These are phyloP conservation scores for Leucopsar rothschildi DNA, from an alignment of 2,113 vertebrate genomes.

Conservation along the genomic window DNA sequence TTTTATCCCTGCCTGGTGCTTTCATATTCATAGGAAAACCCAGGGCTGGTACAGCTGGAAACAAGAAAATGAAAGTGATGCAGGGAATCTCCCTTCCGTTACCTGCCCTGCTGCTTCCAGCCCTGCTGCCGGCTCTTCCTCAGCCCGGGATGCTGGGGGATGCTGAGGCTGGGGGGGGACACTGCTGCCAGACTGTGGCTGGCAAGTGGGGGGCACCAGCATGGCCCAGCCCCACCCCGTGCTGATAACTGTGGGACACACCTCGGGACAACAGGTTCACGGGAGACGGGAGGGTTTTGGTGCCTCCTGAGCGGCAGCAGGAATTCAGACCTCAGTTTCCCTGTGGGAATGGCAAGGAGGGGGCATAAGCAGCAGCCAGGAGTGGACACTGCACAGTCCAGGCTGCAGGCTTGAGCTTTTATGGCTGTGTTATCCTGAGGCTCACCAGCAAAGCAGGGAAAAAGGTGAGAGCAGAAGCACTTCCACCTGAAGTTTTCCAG, in stretches of 20 bases:
- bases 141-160: fast-evolving
- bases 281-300: fast-evolving
- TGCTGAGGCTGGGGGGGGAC: not conserved
- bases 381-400: fast-evolving
- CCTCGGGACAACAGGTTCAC: not conserved
- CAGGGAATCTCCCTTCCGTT: not conserved
- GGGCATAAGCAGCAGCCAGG: not conserved
- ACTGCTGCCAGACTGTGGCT: fast-evolving
- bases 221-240: fast-evolving
- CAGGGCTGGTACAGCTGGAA: not conserved
- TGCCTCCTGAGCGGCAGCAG: fast-evolving
- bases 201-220: fast-evolving
- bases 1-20: not conserved
- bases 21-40: slow-evolving; percentile 20
- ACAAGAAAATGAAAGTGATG: slow-evolving; percentile 5
- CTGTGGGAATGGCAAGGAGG: not conserved
- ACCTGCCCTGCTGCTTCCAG: not conserved
- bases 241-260: fast-evolving
- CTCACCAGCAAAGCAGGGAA: not conserved
- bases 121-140: not conserved
- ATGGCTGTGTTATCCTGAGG: not conserved
- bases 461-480: not conserved
- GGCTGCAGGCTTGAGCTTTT: not conserved
- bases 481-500: not conserved
- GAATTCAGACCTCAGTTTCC: not conserved